These are phyloP conservation scores for Oryzias javanicus DNA, from an alignment of 2,113 vertebrate genomes.

Conservation along the genomic window DNA sequence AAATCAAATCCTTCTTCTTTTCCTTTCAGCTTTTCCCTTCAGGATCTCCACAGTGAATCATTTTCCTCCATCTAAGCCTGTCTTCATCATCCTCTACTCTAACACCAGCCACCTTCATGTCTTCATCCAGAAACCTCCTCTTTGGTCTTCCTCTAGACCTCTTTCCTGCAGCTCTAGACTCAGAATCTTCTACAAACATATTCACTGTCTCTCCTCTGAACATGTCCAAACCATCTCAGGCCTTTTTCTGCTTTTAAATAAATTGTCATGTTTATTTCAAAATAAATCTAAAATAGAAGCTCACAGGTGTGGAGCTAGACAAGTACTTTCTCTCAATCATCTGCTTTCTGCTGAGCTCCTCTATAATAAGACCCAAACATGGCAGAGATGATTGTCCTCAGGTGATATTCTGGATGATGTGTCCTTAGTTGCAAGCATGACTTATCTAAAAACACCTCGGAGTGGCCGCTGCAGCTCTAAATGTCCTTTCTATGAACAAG, in stretches of 20 bases:
- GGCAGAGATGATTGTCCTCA: constrained; percentile 27
- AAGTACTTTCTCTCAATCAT: constrained; percentile 42
- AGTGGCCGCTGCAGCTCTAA: constrained; percentile 38
- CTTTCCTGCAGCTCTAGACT: no score
- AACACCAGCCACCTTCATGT: no score
- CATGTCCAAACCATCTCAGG: no score
- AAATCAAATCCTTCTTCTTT: no score
- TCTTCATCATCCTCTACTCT: no score
- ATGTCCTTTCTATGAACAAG: constrained; percentile 53
- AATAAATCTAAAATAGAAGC: constrained; percentile 36
- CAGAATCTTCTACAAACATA: no score
- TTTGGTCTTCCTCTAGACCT: no score
- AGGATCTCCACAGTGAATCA: no score
- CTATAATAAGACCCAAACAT: constrained; percentile 36
- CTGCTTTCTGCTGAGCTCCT: constrained; percentile 29
- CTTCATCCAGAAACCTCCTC: no score
- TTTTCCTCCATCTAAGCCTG: no score
- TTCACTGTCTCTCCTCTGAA: no score
- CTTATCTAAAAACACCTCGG: constrained; percentile 57
- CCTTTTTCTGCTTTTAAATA: background rate
- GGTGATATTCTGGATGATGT: constrained; percentile 32
- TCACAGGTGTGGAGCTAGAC: constrained; percentile 13
- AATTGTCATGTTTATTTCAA: constrained; percentile 30
- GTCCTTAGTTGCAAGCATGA: constrained; percentile 41
- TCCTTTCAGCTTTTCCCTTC: no score